Conservation (phyloP, 2,797 vertebrate species). For the Dromococcyx pavoninus region DNA sequence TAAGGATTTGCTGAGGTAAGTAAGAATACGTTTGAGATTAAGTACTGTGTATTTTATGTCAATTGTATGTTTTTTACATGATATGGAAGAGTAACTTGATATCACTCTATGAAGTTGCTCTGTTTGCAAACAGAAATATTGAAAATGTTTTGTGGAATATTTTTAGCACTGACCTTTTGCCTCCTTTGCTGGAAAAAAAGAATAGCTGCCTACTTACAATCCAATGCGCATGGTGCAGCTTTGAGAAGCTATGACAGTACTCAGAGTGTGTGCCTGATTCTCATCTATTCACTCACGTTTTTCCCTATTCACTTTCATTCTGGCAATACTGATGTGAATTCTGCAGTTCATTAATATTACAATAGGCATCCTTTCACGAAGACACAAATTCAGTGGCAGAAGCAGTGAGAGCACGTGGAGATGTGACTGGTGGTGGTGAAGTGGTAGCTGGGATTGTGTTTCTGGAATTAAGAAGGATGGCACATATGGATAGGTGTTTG, state of each 20-base stretch:
- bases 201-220: neutral
- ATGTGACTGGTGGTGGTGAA: neutral
- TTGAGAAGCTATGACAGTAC: neutral
- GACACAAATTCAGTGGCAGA: neutral
- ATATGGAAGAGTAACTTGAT: neutral
- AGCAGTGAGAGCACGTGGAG: neutral
- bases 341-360: neutral
- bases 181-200: neutral
- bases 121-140: neutral
- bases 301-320: neutral
- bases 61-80: neutral
- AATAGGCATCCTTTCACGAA: neutral
- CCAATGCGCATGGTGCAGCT: neutral
- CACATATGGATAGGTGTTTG: accelerated
- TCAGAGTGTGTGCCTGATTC: neutral
- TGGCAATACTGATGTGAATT: neutral
- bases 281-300: neutral
- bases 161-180: neutral
- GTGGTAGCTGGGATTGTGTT: neutral
- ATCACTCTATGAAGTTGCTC: neutral
- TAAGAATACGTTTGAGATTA: neutral
- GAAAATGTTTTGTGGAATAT: neutral
- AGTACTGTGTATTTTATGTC: neutral
- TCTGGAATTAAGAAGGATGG: neutral
- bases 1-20: neutral